phyloP scores from a whole-genome alignment of 1,140 invertebrate species.

The Trichomalopsis sarcophagae region DNA sequence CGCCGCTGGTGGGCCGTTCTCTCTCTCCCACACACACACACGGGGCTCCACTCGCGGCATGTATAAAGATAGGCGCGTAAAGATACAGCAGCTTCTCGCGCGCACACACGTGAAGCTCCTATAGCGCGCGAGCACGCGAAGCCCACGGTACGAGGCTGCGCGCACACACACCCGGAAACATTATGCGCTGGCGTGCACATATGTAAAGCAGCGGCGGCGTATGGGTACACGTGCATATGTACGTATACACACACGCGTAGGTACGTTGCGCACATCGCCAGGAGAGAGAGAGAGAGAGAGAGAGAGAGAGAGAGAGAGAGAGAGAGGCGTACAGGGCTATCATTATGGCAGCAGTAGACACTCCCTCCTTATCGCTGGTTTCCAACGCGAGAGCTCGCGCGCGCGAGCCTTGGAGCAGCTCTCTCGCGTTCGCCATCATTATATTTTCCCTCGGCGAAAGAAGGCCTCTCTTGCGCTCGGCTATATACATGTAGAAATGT shows the following conservation, averaged over 20 bases:
- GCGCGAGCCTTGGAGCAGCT: slow-evolving; percentile 32
- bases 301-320: background rate
- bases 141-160: background rate
- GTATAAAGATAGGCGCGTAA: slow-evolving; percentile 17
- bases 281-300: background rate
- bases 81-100: slow-evolving; percentile 15
- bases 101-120: background rate
- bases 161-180: slow-evolving; percentile 28
- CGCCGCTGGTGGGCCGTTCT: slow-evolving; percentile 45
- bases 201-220: slow-evolving; percentile 32
- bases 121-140: background rate
- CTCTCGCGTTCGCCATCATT: slow-evolving; percentile 66
- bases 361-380: slow-evolving; percentile 73
- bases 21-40: background rate
- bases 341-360: slow-evolving; percentile 71
- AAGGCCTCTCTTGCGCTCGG: background rate
- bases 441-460: slow-evolving; percentile 62
- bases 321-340: slow-evolving; percentile 64
- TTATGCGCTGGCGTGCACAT: slow-evolving; percentile 29
- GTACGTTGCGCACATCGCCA: slow-evolving; percentile 37
- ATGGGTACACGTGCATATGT: background rate
- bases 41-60: background rate
- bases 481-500: background rate
- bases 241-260: slow-evolving; percentile 13
- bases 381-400: slow-evolving; percentile 64